Evolutionary conservation across 35 echinoderm and acorn worm genomes (phyloP), one percentile per base, ranked within the genome.

Genomic region (Patiria miniata): DNA sequence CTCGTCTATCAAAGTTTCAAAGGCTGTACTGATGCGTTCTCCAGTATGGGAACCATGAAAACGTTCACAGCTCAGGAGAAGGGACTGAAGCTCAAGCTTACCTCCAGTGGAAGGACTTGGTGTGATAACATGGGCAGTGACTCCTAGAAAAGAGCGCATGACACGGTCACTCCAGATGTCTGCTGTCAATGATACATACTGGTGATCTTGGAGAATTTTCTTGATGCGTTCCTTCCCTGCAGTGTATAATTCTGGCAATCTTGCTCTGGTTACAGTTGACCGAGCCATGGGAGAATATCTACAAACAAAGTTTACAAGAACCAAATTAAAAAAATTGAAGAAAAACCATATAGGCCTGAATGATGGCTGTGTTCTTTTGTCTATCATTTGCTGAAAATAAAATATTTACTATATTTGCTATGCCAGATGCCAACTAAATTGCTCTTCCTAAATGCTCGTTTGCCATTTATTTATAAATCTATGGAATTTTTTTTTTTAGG

Each of bases 1-100:
- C 17, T 89, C 87, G 61, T 89, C 83, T 29, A 10, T 58, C 9
- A 89, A 42, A 52, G 47, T 78, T 51, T 89, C 78, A 32, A 89
- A 82, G n/a, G 77, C 52, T 32, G 83, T 50, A 81, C 78, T 59
- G 23, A 89, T 89, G 1, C 22, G 52, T 52, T 89, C 87, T 17
- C 87, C 87, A 19, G 78, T 89, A 51, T 81, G 87, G 26, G 87
- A 89, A 7, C 87, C 78, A 16, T 78, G 56, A 37, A 89, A 89
- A 50, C 79, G 9, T 7, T 89, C 30, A 40, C 78, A 89, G 22
- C 22, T 29, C 23, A 89, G 78, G 1, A 89, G 39, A 36, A 58
- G 38, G 14, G 87, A 87, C 39, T 7, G 36, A 12, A 86, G 38
- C 18, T 18, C 39, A 26, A 78, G 32, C n/a, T 78, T 21, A 39